These are phyloP conservation scores for Frankliniella fusca DNA, from an alignment of 2,888 invertebrate genomes.

Conservation along the genomic window DNA sequence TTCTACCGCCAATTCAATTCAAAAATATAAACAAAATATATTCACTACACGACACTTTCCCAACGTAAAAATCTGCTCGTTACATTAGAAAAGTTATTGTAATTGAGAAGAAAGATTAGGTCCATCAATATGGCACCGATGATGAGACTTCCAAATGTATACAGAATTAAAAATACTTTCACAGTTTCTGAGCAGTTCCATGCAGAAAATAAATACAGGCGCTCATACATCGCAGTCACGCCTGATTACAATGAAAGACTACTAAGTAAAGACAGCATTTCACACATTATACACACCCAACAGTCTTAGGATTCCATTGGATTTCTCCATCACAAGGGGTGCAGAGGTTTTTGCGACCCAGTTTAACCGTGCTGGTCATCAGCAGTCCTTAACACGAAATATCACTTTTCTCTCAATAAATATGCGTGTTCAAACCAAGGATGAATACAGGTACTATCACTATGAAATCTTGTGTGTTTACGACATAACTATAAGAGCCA, in stretches of 20 bases:
- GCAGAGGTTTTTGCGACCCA: neutral
- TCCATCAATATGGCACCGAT: slow-evolving; percentile 16
- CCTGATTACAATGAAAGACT: neutral
- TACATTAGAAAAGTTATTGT: neutral
- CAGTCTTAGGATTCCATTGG: slow-evolving; percentile 1
- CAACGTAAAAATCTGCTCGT: neutral
- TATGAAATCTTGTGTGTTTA: neutral
- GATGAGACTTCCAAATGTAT: neutral
- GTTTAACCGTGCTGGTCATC: neutral
- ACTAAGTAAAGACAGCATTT: neutral
- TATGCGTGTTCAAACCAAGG: neutral
- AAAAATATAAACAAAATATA: neutral
- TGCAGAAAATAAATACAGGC: neutral
- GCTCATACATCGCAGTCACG: neutral
- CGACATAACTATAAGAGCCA: too few relatives aligned
- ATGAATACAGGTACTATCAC: neutral
- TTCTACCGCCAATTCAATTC: too few relatives aligned
- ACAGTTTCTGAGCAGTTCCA: slow-evolving; percentile 14
- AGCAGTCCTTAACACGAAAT: slow-evolving; percentile 11
- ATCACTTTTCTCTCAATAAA: slow-evolving; percentile 11
- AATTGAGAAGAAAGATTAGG: neutral
- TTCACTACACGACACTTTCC: neutral
- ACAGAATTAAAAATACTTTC: slow-evolving; percentile 1
- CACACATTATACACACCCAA: neutral
- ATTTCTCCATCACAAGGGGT: slow-evolving; percentile 1